Percentiles rank a stretch among this genome's conserved stretches.
Evolutionary conservation across 2,113 vertebrate species (phyloP).

Genomic region (Danionella cerebrum): DNA sequence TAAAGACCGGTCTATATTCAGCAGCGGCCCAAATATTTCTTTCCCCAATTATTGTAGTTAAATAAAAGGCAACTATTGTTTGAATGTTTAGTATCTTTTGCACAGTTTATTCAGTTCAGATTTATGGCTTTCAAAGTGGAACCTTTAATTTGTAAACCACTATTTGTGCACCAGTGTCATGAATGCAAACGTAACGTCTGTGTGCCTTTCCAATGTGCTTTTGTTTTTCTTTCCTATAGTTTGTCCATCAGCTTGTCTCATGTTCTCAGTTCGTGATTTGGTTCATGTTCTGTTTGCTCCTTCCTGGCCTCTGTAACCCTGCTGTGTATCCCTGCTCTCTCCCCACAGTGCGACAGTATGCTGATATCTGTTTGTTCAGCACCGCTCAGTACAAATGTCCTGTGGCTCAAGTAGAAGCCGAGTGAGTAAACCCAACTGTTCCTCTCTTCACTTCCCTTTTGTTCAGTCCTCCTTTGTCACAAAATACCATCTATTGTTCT

Average conservation of each 20-base stretch:
- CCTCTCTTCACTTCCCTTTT: background rate
- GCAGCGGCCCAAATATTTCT: too few species aligned
- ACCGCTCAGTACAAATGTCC: constrained; percentile 92
- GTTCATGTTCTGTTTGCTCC: background rate
- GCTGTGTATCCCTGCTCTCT: constrained; percentile 35
- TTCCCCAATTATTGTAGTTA: too few species aligned
- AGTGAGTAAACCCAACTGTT: constrained; percentile 65
- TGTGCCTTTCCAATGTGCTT: background rate
- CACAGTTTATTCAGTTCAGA: too few species aligned
- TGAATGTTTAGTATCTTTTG: too few species aligned
- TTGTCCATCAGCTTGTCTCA: background rate
- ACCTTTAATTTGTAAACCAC: too few species aligned
- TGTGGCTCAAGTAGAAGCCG: constrained; percentile 79
- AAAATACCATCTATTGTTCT: too few species aligned
- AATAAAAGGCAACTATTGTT: too few species aligned
- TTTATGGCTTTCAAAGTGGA: too few species aligned
- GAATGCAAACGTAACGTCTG: too few species aligned
- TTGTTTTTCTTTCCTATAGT: background rate
- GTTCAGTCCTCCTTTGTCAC: background rate
- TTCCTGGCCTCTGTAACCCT: constrained; percentile 27
- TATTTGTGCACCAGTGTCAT: too few species aligned
- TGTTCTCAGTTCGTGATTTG: background rate
- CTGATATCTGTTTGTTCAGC: constrained; percentile 90
- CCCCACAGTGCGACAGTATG: constrained; percentile 81
- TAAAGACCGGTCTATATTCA: too few species aligned